A percentile compares a stretch with the other conserved stretches of the same genome.
Conservation (phyloP, 2,797 vertebrate genomes). For the Hapalemur alaotrensis region DNA sequence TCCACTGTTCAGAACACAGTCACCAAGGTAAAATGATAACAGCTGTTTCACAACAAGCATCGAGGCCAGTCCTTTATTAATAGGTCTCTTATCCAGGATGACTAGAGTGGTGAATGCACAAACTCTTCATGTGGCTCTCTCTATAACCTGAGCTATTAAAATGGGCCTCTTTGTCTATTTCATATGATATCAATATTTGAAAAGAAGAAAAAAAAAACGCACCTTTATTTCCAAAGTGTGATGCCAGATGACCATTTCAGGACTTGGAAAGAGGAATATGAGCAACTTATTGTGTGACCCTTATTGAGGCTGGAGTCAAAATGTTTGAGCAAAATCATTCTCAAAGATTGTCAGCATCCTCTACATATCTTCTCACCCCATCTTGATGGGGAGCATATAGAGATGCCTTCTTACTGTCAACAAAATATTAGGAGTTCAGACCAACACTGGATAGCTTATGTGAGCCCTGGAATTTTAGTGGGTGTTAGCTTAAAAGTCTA, state of each 20-base stretch:
- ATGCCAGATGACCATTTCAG: not conserved
- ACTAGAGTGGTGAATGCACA: not conserved
- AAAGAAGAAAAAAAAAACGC: not conserved
- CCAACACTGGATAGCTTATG: not conserved
- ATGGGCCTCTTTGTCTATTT: not conserved
- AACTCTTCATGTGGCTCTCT: not conserved
- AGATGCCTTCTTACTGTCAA: not conserved
- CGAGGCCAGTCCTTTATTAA: not conserved
- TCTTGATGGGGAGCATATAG: not conserved
- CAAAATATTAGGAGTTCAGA: not conserved
- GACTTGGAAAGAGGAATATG: not conserved
- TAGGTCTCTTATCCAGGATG: not conserved
- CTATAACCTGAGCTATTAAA: not conserved
- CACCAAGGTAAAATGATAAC: not conserved
- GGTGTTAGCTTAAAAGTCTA: not conserved
- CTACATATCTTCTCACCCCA: not conserved
- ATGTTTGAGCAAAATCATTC: not conserved
- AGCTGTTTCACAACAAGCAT: not conserved
- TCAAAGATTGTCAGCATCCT: not conserved
- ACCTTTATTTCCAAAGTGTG: not conserved
- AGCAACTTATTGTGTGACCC: not conserved
- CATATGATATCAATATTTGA: not conserved
- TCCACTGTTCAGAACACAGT: not conserved
- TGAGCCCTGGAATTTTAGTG: not conserved
- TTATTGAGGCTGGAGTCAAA: not conserved